Conservation (phyloP, 1,140 invertebrate genomes). For the Drosophila neocordata region DNA sequence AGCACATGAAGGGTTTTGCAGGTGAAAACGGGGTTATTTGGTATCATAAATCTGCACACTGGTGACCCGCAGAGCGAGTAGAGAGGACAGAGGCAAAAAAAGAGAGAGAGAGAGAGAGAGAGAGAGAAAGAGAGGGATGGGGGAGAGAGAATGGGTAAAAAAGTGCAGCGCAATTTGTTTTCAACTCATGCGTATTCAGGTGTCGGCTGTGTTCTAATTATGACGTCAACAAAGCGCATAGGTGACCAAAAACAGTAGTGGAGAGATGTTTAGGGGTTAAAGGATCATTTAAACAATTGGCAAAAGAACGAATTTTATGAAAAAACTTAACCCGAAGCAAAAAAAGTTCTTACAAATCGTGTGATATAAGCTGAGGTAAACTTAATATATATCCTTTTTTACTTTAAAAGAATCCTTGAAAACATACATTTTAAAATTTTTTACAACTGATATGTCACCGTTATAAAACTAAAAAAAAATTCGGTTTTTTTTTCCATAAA, state of each 20-base stretch:
- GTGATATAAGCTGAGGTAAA: no score
- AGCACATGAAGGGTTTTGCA: constrained; percentile 57
- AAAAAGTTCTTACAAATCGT: no score
- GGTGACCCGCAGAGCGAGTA: constrained; percentile 33
- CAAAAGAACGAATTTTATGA: no score
- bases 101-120: not conserved
- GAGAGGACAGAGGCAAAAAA: not conserved
- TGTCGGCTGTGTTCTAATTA: constrained; percentile 53
- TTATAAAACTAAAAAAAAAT: no score
- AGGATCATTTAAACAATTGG: not conserved
- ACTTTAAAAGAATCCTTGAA: no score
- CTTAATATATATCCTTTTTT: no score
- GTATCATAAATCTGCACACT: constrained; percentile 72
- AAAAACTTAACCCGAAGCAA: no score
- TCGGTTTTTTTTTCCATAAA: no score
- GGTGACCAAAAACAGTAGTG: constrained; percentile 8
- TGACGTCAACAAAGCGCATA: constrained; percentile 55
- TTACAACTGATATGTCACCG: no score
- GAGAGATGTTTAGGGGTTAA: not conserved
- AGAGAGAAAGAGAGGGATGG: constrained; percentile 2
- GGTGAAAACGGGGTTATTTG: constrained; percentile 56
- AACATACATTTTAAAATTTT: no score
- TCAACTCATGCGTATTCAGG: constrained; percentile 55
- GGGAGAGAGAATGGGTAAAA: constrained; percentile 6
- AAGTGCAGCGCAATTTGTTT: constrained; percentile 76